Evolutionary conservation across 2,888 invertebrate genomes (phyloP).

Genomic region (Sthenelais limicola): DNA sequence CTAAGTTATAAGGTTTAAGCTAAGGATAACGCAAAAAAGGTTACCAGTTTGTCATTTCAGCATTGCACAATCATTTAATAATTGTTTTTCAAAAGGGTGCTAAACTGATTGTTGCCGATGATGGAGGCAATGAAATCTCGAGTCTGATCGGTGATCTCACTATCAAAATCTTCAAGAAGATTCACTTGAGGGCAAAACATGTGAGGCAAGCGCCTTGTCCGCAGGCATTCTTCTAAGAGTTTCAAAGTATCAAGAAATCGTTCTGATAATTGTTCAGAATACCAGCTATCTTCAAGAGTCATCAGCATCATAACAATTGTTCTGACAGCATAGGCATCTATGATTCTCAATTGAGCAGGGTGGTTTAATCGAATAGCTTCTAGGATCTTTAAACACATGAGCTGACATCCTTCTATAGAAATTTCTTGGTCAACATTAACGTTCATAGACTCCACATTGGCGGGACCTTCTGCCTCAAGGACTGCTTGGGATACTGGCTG

Average conservation of each 20-base stretch:
- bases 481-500: too few relatives aligned
- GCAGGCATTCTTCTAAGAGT: slow-evolving; percentile 33
- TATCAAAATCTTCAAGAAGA: slow-evolving; percentile 38
- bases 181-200: slow-evolving; percentile 40
- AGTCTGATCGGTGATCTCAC: slow-evolving; percentile 13
- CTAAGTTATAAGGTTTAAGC: too few relatives aligned
- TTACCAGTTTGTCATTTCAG: too few relatives aligned
- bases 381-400: slow-evolving; percentile 44
- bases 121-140: slow-evolving; percentile 18
- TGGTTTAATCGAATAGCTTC: slow-evolving; percentile 46
- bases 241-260: slow-evolving; percentile 46
- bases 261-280: slow-evolving; percentile 40
- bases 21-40: too few relatives aligned
- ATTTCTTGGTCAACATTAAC: neutral
- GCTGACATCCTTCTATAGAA: slow-evolving; percentile 23
- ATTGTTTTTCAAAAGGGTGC: slow-evolving; percentile 7
- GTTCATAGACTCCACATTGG: too few relatives aligned
- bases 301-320: slow-evolving; percentile 44
- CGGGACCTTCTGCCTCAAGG: too few relatives aligned
- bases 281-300: slow-evolving; percentile 38
- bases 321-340: slow-evolving; percentile 44
- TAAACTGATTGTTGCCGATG: slow-evolving; percentile 21
- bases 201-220: slow-evolving; percentile 33
- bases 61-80: too few relatives aligned
- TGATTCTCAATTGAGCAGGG: slow-evolving; percentile 44